Conservation (phyloP, 2,888 invertebrate species). For the Oegoconia quadripuncta region DNA sequence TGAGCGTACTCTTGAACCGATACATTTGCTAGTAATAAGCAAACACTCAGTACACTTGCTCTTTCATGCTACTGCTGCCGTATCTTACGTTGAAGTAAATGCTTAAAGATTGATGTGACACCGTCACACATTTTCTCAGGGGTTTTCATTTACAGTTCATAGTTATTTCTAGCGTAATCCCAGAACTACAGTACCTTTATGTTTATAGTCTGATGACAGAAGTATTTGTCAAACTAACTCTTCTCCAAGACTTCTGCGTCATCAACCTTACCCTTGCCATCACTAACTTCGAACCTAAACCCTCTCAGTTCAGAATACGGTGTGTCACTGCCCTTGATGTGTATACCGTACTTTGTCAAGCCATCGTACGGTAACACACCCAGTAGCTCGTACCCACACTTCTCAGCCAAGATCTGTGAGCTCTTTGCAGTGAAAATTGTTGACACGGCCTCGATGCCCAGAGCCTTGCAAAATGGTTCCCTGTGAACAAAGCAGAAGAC, state of each 20-base stretch:
- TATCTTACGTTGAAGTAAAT: too few species aligned
- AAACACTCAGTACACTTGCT: too few species aligned
- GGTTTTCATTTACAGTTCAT: too few species aligned
- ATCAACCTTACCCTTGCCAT: neutral
- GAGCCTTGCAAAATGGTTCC: constrained; percentile 41
- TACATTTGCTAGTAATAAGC: too few species aligned
- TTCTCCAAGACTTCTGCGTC: neutral
- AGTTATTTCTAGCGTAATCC: too few species aligned
- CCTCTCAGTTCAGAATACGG: constrained; percentile 50
- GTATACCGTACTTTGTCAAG: constrained; percentile 45
- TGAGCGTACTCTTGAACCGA: too few species aligned
- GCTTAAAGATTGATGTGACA: too few species aligned
- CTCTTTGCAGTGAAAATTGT: constrained; percentile 57
- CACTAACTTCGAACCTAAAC: constrained; percentile 23
- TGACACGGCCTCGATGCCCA: constrained; percentile 40
- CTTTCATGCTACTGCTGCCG: too few species aligned
- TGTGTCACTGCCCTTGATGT: constrained; percentile 35
- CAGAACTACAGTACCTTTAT: too few species aligned
- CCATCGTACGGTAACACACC: constrained; percentile 42
- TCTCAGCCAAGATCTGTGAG: constrained; percentile 54
- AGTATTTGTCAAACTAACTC: too few species aligned
- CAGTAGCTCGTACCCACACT: constrained; percentile 46
- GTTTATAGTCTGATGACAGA: too few species aligned
- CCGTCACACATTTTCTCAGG: too few species aligned
- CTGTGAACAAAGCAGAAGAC: constrained; percentile 26